Evolutionary conservation across 1,140 invertebrate genomes (phyloP).

Genomic region (Hirudo medicinalis): DNA sequence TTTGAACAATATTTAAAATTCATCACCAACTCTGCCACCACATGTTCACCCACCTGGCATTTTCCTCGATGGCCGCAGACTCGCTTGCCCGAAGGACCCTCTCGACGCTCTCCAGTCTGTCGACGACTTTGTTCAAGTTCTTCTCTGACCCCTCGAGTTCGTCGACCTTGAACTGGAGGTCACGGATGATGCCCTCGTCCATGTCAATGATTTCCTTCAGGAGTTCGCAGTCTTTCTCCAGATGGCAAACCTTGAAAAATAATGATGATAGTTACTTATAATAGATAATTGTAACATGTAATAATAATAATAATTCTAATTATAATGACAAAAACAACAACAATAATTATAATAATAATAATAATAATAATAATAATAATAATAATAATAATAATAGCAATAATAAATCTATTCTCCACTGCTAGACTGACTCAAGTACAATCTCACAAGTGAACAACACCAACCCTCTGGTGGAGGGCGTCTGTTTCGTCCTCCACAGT

Average conservation of each 20-base stretch:
- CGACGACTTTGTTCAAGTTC: not conserved
- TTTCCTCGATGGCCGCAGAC: not conserved
- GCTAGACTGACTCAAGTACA: too few relatives aligned
- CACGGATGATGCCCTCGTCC: constrained; percentile 9
- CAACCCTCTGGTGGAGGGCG: not conserved
- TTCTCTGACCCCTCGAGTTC: constrained; percentile 1
- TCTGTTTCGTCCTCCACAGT: constrained; percentile 1
- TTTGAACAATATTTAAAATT: too few relatives aligned
- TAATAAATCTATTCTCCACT: not conserved
- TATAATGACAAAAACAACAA: not conserved
- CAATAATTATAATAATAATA: not conserved
- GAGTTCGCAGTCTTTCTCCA: constrained; percentile 6
- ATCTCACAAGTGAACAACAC: too few relatives aligned
- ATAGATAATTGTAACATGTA: too few relatives aligned
- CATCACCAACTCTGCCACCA: too few relatives aligned
- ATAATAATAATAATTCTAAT: not conserved
- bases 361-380: not conserved
- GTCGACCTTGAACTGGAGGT: constrained; percentile 3
- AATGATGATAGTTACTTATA: too few relatives aligned
- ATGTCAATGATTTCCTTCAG: constrained; percentile 6
- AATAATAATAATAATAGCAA: not conserved
- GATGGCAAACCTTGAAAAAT: not conserved
- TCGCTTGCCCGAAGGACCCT: not conserved
- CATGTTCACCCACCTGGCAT: not conserved
- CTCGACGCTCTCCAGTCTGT: not conserved